Evolutionary conservation across 2,113 vertebrate genomes (phyloP).

Genomic region (Cyphomyrus discorhynchus): DNA sequence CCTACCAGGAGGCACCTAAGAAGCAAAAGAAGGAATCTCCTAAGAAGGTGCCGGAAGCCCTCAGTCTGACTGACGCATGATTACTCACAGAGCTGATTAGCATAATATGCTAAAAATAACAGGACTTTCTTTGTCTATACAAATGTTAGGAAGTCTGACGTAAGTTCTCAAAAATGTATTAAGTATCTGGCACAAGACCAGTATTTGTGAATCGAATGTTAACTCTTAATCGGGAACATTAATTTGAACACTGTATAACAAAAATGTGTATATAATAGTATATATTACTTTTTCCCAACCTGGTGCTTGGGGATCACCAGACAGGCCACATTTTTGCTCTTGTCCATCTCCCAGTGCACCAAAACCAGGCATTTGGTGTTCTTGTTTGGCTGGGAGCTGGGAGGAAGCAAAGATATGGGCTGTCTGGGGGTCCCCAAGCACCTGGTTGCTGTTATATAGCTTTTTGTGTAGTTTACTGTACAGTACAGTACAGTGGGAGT

Average conservation of each 20-base stretch:
- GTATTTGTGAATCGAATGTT: neutral
- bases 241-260: neutral
- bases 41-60: slow-evolving; percentile 51
- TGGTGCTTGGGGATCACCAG: neutral
- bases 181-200: neutral
- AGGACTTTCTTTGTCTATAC: neutral
- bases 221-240: neutral
- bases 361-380: neutral
- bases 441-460: neutral
- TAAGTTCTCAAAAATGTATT: neutral
- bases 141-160: neutral
- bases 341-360: neutral
- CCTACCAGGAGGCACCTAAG: slow-evolving; percentile 47
- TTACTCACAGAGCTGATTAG: neutral
- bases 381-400: neutral
- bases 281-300: neutral
- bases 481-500: neutral
- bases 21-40: slow-evolving; percentile 57
- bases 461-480: neutral
- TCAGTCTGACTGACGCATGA: neutral
- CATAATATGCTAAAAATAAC: neutral
- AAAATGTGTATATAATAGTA: neutral
- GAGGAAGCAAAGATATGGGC: neutral
- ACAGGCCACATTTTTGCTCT: neutral
- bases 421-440: neutral